phyloP scores from a whole-genome alignment of 2,113 vertebrate species.

The Psilopsiagon aymara region DNA sequence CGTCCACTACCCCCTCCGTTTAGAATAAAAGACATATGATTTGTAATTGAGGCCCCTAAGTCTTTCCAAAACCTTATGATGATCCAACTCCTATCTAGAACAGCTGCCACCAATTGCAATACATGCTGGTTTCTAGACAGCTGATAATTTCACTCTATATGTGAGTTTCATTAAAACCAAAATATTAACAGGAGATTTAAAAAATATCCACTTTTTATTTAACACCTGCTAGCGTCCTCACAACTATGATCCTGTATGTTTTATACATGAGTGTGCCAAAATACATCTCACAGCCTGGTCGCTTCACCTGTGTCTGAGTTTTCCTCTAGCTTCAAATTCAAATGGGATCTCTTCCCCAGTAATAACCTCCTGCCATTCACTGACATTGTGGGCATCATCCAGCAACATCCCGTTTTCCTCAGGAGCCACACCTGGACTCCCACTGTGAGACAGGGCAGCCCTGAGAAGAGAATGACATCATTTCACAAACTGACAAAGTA shows the following conservation, averaged over 20 bases:
- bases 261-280: neutral
- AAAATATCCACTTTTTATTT: neutral
- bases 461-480: conserved; percentile 71
- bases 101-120: neutral
- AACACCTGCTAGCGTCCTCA: neutral
- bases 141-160: neutral
- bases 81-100: neutral
- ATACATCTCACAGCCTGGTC: neutral
- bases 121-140: neutral
- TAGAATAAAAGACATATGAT: neutral
- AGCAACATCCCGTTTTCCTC: conserved; percentile 81
- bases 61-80: neutral
- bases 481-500: neutral
- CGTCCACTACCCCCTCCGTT: accelerated
- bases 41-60: neutral
- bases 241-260: neutral
- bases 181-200: neutral
- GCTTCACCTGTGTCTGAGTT: conserved; percentile 91
- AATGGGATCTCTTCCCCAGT: conserved; percentile 94
- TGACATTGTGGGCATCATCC: conserved; percentile 90
- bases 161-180: neutral
- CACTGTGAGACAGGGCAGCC: conserved; percentile 95
- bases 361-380: conserved; percentile 93
- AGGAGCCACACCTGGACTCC: conserved; percentile 90
- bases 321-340: conserved; percentile 95